A percentile compares a stretch with the other conserved stretches of the same genome.
phyloP scores from a whole-genome alignment of 2,797 vertebrate genomes.

The Selene dorsalis region DNA sequence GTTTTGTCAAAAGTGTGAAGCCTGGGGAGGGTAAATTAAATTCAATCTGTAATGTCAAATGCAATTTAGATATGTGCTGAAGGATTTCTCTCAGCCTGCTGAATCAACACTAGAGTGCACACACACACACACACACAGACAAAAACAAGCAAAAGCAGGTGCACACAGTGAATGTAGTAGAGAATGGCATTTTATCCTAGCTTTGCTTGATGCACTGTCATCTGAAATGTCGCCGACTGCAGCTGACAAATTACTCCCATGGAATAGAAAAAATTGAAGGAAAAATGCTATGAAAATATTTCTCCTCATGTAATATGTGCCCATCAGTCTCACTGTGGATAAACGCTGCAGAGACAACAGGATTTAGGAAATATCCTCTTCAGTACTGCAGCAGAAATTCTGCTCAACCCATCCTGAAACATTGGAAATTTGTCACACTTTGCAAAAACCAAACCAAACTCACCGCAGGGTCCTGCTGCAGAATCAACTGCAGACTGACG shows the following conservation, averaged over 20 bases:
- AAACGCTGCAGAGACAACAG: conserved; percentile 46
- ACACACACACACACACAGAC: neutral
- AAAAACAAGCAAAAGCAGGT: neutral
- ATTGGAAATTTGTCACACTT: conserved; percentile 41
- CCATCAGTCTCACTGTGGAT: conserved; percentile 49
- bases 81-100: conserved; percentile 23
- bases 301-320: conserved; percentile 35
- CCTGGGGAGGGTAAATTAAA: conserved; percentile 34
- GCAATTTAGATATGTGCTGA: conserved; percentile 34
- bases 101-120: conserved; percentile 16
- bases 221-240: conserved; percentile 51
- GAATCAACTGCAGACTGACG: neutral
- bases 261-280: conserved; percentile 7
- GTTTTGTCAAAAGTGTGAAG: conserved; percentile 44
- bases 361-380: conserved; percentile 55
- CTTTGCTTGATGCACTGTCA: conserved; percentile 49
- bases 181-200: conserved; percentile 39
- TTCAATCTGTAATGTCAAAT: conserved; percentile 25
- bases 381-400: conserved; percentile 66
- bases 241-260: conserved; percentile 52
- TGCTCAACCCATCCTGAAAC: conserved; percentile 45
- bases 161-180: neutral
- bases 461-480: conserved; percentile 9
- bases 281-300: conserved; percentile 51
- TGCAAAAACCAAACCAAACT: conserved; percentile 22